Conservation (phyloP, 2,113 vertebrate species). For the Lonchura striata region DNA sequence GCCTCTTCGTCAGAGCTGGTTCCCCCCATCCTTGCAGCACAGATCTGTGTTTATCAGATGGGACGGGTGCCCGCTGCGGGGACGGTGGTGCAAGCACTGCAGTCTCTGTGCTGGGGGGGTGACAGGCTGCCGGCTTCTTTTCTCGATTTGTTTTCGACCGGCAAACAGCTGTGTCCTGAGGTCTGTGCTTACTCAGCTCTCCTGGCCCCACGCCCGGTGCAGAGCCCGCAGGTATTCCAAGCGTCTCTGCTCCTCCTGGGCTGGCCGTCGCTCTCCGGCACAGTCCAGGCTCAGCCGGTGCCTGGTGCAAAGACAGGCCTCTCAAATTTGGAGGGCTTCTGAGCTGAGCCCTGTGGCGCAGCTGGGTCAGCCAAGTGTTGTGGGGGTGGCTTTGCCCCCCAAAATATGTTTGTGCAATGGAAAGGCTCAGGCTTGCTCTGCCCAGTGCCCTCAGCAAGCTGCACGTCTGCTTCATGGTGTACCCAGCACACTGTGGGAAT, state of each 20-base stretch:
- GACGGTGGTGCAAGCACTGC: not conserved
- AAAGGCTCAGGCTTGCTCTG: not conserved
- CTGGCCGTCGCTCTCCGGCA: accelerated
- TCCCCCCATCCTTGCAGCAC: not conserved
- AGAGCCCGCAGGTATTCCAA: conserved; percentile 12
- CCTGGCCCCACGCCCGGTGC: not conserved
- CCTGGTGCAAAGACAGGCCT: not conserved
- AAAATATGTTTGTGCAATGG: accelerated
- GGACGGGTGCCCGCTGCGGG: not conserved
- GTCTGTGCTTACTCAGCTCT: conserved; percentile 23
- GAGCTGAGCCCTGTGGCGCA: accelerated
- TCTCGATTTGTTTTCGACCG: not conserved
- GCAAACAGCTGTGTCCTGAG: conserved; percentile 29
- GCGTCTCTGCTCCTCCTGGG: not conserved
- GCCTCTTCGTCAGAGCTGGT: not conserved
- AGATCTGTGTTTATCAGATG: conserved; percentile 24
- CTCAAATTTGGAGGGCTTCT: not conserved
- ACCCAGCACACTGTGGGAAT: not conserved
- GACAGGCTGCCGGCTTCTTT: not conserved
- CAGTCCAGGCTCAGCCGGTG: accelerated
- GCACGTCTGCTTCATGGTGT: not conserved
- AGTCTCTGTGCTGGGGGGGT: not conserved
- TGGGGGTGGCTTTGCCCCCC: not conserved
- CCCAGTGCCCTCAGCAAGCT: accelerated
- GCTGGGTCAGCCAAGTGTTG: not conserved